Conservation (phyloP, 2,797 vertebrate genomes). For the Moxostoma hubbsi region DNA sequence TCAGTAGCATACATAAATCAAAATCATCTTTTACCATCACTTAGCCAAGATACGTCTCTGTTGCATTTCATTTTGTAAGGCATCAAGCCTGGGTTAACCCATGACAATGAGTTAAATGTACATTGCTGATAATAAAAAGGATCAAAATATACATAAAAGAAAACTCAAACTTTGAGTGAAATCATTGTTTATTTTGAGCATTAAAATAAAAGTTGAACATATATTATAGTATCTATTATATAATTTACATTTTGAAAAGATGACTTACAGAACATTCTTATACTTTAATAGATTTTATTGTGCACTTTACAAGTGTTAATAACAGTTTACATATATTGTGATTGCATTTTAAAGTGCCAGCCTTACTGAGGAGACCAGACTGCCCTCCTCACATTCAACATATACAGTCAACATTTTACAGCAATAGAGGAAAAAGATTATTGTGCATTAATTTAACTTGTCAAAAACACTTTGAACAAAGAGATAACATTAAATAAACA, state of each 20-base stretch:
- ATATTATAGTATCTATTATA: slow-evolving; percentile 5
- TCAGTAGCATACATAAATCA: no score
- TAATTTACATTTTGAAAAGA: slow-evolving; percentile 12
- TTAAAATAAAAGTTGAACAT: neutral
- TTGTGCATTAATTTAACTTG: slow-evolving; percentile 18
- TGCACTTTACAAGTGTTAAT: slow-evolving; percentile 65
- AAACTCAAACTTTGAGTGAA: neutral
- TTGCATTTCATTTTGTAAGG: no score
- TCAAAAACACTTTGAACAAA: slow-evolving; percentile 51
- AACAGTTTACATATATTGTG: slow-evolving; percentile 58
- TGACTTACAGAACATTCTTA: slow-evolving; percentile 21
- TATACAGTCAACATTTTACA: slow-evolving; percentile 57
- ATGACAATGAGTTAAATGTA: no score
- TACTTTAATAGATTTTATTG: slow-evolving; percentile 75
- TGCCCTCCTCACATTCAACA: slow-evolving; percentile 56
- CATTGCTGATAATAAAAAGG: no score
- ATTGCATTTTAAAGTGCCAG: slow-evolving; percentile 78
- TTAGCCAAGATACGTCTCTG: no score
- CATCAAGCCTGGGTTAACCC: no score
- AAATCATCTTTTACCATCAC: no score
- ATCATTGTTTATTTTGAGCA: slow-evolving; percentile 1
- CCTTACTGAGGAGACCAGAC: slow-evolving; percentile 58
- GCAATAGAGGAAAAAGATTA: slow-evolving; percentile 33
- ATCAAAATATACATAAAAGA: neutral
- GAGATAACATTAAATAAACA: slow-evolving; percentile 75